Evolutionary conservation across 2,888 invertebrate species (phyloP), one percentile per base, ranked within the genome.

Genomic region (Zygogramma bicolorata): DNA sequence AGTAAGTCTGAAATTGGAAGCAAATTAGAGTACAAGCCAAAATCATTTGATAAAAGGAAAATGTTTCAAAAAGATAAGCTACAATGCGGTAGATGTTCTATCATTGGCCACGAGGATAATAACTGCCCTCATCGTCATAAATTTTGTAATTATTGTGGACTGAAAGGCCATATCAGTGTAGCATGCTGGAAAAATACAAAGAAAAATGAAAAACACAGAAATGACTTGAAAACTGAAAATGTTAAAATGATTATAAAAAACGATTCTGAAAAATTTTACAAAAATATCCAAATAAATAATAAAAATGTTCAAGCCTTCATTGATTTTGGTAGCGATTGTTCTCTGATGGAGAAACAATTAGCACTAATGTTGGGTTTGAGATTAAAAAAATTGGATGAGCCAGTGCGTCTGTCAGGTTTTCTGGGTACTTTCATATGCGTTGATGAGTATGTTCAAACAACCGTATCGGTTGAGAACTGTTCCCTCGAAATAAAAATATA

Each of bases 261-360:
- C 25, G 20, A 20, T 25, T 57, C 57, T 8, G 10, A 57, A 57
- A 38, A 38, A 40, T 62, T 62, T 62, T 20, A 62, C 40, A 62
- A 62, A 62, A 38, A 38, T n/a, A 38, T 38, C 20, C 34, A 20
- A 40, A 40, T 62, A 38, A 62, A 62, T 62, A 62, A 62, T 62
- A 62, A 20, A 10, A 20, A 40, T 20, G 62, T 25, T 38, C 38
- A 42, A 38, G 62, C 62, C 20, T 62, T 62, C 34, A 34, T 62
- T 38, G 62, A 62, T 40, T 62, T 62, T 13, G 62, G 62, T 25
- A 62, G 62, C n/a, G 38, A 40, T 25, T 62, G 42, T 15, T 62
- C 62, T 20, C 38, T 62, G 20, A 34, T 62, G 25, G 22, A 57
- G 57, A 20, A 25, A 57, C 20, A 27, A 22, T 22, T 57, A 22